Conservation (phyloP, 2,113 vertebrate genomes). For the Calyptomena viridis region DNA sequence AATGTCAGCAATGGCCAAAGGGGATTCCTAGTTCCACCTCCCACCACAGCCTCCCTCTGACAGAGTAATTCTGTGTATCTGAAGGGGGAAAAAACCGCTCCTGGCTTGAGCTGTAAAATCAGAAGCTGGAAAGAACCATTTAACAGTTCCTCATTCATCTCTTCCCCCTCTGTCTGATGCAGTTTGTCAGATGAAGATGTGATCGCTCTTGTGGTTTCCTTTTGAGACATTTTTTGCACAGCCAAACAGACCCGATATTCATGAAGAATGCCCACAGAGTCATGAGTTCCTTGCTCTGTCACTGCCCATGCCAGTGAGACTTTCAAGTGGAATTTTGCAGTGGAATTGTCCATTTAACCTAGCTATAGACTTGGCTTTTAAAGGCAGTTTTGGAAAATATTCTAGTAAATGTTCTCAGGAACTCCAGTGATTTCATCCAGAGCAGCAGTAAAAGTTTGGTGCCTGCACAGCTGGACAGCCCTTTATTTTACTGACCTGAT, state of each 20-base stretch:
- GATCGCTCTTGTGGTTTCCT: slow-evolving; percentile 35
- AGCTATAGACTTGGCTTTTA: neutral
- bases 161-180: neutral
- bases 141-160: slow-evolving; percentile 58
- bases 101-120: neutral
- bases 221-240: neutral
- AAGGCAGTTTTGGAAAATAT: neutral
- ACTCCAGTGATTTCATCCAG: neutral
- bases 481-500: neutral
- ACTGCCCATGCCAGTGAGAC: neutral
- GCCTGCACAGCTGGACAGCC: neutral
- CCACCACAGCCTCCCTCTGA: neutral
- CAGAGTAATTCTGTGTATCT: neutral
- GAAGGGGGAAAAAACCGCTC: neutral
- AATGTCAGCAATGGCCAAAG: neutral
- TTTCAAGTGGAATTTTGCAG: neutral
- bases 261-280: neutral
- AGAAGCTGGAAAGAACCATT: slow-evolving; percentile 53
- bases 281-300: neutral
- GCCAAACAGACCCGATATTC: neutral
- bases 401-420: neutral
- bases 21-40: neutral
- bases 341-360: neutral
- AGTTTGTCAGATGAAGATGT: slow-evolving; percentile 52
- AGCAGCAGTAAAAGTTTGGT: fast-evolving